These are phyloP conservation scores for Ochropleura leucogaster DNA, from an alignment of 2,888 invertebrate genomes.

Conservation along the genomic window DNA sequence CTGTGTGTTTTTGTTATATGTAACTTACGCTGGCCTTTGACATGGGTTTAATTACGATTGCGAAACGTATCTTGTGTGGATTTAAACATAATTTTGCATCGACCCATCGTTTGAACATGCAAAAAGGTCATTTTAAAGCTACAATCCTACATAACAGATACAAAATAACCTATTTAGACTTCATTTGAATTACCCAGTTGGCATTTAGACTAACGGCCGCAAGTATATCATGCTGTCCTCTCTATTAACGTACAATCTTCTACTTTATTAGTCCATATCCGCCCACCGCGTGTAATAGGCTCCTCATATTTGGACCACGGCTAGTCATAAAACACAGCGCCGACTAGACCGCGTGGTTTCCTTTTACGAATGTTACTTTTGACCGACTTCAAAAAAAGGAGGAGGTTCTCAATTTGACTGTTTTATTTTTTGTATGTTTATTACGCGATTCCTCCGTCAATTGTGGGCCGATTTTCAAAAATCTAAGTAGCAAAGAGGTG, in stretches of 20 bases:
- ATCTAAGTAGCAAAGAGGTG: too few relatives aligned
- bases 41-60: conserved; percentile 32
- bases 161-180: conserved; percentile 26
- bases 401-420: too few relatives aligned
- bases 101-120: neutral
- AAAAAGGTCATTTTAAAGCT: conserved; percentile 12
- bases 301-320: conserved; percentile 56
- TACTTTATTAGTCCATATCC: conserved; percentile 58
- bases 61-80: conserved; percentile 3
- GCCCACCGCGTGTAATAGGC: conserved; percentile 49
- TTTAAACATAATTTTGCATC: neutral
- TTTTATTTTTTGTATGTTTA: too few relatives aligned
- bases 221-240: conserved; percentile 43
- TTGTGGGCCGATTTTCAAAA: too few relatives aligned
- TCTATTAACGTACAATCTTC: conserved; percentile 50
- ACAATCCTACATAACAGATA: conserved; percentile 6
- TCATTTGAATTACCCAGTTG: conserved; percentile 49
- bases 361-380: conserved; percentile 7
- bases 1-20: conserved; percentile 26
- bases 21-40: conserved; percentile 42
- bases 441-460: too few relatives aligned
- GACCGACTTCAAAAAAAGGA: too few relatives aligned
- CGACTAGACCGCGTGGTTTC: conserved; percentile 40
- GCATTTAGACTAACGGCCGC: conserved; percentile 44
- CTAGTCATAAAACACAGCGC: conserved; percentile 45